These are phyloP conservation scores for Symphodus melops DNA, from an alignment of 2,113 vertebrate species.

Conservation along the genomic window DNA sequence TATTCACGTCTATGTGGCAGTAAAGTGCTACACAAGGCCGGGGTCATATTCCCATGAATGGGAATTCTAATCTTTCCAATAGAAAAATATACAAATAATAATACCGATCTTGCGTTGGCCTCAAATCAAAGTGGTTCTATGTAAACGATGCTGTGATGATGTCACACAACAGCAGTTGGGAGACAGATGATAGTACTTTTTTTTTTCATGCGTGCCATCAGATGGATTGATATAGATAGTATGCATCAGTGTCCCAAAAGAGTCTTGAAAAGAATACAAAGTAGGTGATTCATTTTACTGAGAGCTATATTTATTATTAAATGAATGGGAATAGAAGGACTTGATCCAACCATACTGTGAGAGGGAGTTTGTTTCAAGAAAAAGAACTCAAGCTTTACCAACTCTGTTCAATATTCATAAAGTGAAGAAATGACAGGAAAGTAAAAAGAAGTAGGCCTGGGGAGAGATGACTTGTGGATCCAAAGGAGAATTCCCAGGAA, in stretches of 20 bases:
- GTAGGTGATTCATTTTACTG: too few relatives aligned
- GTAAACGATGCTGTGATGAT: too few relatives aligned
- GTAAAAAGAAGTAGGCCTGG: neutral
- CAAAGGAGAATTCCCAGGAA: slow-evolving; percentile 33
- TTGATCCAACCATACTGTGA: neutral
- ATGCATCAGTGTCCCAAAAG: neutral
- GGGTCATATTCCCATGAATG: too few relatives aligned
- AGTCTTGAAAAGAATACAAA: neutral
- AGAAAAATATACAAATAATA: too few relatives aligned
- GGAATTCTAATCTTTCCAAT: too few relatives aligned
- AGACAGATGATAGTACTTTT: neutral
- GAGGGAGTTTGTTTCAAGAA: neutral
- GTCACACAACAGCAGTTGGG: too few relatives aligned
- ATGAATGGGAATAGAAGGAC: too few relatives aligned
- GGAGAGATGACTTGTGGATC: slow-evolving; percentile 5
- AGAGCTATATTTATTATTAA: too few relatives aligned
- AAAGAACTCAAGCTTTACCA: neutral
- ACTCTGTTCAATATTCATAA: neutral
- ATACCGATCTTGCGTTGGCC: too few relatives aligned
- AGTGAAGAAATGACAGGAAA: slow-evolving; percentile 24
- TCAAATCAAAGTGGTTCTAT: too few relatives aligned
- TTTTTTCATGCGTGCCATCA: slow-evolving; percentile 1
- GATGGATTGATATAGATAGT: neutral
- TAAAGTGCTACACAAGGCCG: too few relatives aligned
- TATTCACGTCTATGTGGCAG: too few relatives aligned